Evolutionary conservation across 2,888 invertebrate genomes (phyloP), one percentile per base, ranked within the genome.

Genomic region (Epinotia brunnichana): DNA sequence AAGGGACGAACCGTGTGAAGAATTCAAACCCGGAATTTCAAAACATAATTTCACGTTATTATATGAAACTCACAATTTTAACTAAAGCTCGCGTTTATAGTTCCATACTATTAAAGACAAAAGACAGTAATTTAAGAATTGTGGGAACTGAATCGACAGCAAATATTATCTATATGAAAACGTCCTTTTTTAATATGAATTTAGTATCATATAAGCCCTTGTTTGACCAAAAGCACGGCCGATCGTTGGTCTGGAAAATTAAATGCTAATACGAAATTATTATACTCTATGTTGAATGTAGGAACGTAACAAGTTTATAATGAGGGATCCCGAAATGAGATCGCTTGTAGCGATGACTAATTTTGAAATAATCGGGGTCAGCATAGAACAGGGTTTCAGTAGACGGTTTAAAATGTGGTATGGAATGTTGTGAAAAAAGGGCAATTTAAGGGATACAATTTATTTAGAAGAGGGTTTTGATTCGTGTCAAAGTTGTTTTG

Each of bases 191-290:
- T 11, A 21, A 21, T 66, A 24, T 56, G 39, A 66, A 15, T 15
- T n/a, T 41, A 2, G n/a, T 17, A 21, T 19, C 21, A 41, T 54
- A 21, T 66, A 66, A 0, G n/a, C 13, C 54, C n/a, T 56, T 66
- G 2, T 66, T 9, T 10, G 4, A 39, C 21, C n/a, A 35, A 35
- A 21, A 19, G 21, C 19, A 9, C 15, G 35, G 15, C 15, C 78
- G 85, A 85, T 83, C 91, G 85, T 86, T 89, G 84, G 89, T 82
- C 88, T 86, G 87, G 89, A 85, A 92, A 92, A 92, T 92, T 91
- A 93, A 92, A 93, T 93, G 92, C 90, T 92, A 92, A 93, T 92
- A 90, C 84, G 86, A 87, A 85, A 91, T 89, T 83, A 89, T 90
- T 88, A 89, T 89, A 87, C 87, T 86, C 86, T 83, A 85, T 87